Evolutionary conservation across 2,113 vertebrate species (phyloP).

Genomic region (Salvelinus sp.): DNA sequence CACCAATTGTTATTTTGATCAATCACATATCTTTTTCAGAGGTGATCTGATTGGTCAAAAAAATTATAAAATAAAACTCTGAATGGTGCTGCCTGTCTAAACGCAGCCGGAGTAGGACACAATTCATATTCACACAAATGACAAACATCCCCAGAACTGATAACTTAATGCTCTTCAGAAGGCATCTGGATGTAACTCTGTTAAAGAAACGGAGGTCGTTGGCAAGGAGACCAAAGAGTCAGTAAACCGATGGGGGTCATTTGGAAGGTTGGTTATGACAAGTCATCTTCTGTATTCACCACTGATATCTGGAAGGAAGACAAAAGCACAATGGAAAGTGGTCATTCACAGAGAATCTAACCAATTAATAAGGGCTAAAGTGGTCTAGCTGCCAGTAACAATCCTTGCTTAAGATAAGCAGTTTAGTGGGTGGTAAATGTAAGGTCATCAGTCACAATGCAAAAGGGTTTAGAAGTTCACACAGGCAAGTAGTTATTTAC

Average conservation of each 20-base stretch:
- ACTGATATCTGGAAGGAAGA: constrained; percentile 86
- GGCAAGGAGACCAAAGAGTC: constrained; percentile 72
- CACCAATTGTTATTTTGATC: too few species aligned
- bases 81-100: too few species aligned
- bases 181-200: constrained; percentile 74
- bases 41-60: too few species aligned
- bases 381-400: background rate
- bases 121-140: constrained; percentile 66
- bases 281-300: constrained; percentile 96
- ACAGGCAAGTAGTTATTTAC: too few species aligned
- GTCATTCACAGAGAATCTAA: too few species aligned
- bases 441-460: background rate
- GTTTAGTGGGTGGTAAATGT: background rate
- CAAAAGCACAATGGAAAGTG: constrained; percentile 3
- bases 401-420: background rate
- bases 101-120: constrained; percentile 33
- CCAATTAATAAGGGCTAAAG: background rate
- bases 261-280: constrained; percentile 74
- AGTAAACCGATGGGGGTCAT: constrained; percentile 51
- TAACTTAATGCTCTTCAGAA: constrained; percentile 78
- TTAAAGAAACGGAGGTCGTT: constrained; percentile 69
- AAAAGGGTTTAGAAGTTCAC: background rate
- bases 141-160: constrained; percentile 66
- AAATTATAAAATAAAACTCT: too few species aligned
- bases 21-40: too few species aligned